Evolutionary conservation across 2,888 invertebrate genomes (phyloP).

Genomic region (Eupeodes latifasciatus): DNA sequence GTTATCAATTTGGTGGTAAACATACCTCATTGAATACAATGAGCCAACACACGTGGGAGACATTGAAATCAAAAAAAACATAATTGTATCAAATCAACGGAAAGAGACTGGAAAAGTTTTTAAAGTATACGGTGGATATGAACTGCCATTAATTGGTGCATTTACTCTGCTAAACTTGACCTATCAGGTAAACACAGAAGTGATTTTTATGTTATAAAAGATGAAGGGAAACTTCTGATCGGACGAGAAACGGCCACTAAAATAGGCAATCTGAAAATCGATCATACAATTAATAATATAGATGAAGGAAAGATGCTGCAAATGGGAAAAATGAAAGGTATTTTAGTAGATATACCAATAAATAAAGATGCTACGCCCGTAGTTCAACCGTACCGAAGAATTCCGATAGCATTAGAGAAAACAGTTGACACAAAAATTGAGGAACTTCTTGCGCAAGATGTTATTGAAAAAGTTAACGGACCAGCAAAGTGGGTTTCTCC

Average conservation of each 20-base stretch:
- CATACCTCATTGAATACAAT: too few species aligned
- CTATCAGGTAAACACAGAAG: neutral
- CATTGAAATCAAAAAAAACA: neutral
- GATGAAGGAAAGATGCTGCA: neutral
- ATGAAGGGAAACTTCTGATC: neutral
- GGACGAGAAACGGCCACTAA: neutral
- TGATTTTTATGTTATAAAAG: neutral
- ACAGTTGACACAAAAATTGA: neutral
- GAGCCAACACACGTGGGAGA: too few species aligned
- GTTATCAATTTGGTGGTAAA: too few species aligned
- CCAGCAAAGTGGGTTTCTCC: neutral
- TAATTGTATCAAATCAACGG: neutral
- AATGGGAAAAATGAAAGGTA: neutral
- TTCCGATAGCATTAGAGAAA: neutral
- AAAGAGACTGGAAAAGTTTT: neutral
- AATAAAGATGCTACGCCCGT: neutral
- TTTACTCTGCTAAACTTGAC: neutral
- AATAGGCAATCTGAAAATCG: neutral
- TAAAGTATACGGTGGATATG: neutral
- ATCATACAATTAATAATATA: neutral
- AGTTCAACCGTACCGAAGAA: neutral
- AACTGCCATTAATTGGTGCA: neutral
- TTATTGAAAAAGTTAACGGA: neutral
- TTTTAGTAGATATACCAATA: neutral
- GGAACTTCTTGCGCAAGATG: neutral